These are phyloP conservation scores for Drepana falcataria DNA, from an alignment of 2,888 invertebrate species.

Conservation along the genomic window DNA sequence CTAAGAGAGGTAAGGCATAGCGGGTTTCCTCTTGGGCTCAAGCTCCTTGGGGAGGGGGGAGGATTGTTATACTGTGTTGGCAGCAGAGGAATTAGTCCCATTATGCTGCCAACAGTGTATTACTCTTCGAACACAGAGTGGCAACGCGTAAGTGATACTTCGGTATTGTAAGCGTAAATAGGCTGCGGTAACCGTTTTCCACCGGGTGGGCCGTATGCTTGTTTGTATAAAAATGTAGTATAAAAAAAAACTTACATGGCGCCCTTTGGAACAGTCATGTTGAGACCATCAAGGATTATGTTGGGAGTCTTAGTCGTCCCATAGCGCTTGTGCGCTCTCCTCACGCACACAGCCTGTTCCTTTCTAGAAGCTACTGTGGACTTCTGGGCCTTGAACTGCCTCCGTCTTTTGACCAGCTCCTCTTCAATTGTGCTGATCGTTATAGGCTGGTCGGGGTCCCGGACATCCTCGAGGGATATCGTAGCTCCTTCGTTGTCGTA, in stretches of 20 bases:
- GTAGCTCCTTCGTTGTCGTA: slow-evolving; percentile 72
- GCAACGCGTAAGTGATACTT: too few relatives aligned
- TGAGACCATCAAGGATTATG: slow-evolving; percentile 90
- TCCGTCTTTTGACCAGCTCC: slow-evolving; percentile 47
- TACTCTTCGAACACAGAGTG: too few relatives aligned
- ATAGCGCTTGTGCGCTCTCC: slow-evolving; percentile 90
- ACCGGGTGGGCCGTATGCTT: too few relatives aligned
- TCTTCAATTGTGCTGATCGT: slow-evolving; percentile 55
- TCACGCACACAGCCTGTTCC: slow-evolving; percentile 90
- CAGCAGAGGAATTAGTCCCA: too few relatives aligned
- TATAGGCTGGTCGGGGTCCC: slow-evolving; percentile 37
- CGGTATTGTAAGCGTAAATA: too few relatives aligned
- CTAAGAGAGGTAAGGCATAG: too few relatives aligned
- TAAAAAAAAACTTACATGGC: slow-evolving; percentile 83
- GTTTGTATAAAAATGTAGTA: not conserved
- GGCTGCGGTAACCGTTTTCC: too few relatives aligned
- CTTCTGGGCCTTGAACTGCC: slow-evolving; percentile 78
- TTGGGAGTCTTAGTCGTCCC: slow-evolving; percentile 88
- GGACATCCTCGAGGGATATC: slow-evolving; percentile 69
- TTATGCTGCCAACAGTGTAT: not conserved
- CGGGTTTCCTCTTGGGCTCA: too few relatives aligned
- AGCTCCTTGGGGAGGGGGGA: too few relatives aligned
- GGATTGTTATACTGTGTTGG: too few relatives aligned
- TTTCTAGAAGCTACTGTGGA: slow-evolving; percentile 84
- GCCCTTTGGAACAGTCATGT: slow-evolving; percentile 95